phyloP scores from a whole-genome alignment of 2,113 vertebrate genomes.

The Gavia stellata region DNA sequence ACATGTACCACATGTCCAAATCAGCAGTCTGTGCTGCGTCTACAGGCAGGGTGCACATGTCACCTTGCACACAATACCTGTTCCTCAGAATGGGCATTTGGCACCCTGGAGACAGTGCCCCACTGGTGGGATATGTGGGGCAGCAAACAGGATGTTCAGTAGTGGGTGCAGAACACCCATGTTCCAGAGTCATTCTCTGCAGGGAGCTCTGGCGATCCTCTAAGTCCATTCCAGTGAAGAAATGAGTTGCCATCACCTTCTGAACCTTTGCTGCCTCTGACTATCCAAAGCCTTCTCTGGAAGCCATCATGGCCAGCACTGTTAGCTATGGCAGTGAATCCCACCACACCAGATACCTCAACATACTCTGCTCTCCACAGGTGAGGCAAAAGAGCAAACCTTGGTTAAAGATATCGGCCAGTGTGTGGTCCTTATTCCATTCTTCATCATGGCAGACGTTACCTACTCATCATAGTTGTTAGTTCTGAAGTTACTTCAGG shows the following conservation, averaged over 20 bases:
- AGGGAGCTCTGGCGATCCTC: background rate
- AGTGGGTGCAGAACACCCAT: background rate
- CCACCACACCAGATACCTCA: background rate
- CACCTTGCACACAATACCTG: background rate
- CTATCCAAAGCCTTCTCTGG: background rate
- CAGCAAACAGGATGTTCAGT: background rate
- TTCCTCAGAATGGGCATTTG: background rate
- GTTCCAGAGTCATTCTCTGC: background rate
- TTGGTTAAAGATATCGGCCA: background rate
- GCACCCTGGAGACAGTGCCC: rapidly evolving
- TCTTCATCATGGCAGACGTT: background rate
- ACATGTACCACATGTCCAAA: background rate
- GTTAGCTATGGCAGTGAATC: background rate
- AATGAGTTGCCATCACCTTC: background rate
- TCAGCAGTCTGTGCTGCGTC: background rate
- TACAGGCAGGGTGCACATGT: background rate
- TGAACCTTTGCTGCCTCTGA: background rate
- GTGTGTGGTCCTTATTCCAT: background rate
- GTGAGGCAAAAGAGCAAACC: background rate
- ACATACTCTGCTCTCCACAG: background rate
- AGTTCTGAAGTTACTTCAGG: background rate
- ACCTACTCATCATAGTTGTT: background rate
- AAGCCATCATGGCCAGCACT: background rate
- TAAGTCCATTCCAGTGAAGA: background rate
- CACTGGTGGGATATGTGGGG: background rate